Evolutionary conservation across 2,113 vertebrate genomes (phyloP).

Genomic region (Peromyscus leucopus): DNA sequence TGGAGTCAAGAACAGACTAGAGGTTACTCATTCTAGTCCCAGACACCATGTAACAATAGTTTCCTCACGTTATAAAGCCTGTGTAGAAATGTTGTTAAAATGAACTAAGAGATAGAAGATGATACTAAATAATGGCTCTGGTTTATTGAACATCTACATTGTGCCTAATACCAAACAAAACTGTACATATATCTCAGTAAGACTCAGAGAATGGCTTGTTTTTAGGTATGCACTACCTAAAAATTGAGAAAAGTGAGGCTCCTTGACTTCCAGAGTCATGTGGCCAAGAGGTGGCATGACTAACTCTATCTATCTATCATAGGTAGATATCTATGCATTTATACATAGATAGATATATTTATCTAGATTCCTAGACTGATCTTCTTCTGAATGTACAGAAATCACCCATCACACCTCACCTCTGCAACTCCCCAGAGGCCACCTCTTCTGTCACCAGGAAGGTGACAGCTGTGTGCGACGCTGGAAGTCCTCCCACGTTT

Average conservation of each 20-base stretch:
- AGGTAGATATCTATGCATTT: too few relatives aligned
- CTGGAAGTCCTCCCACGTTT: slow-evolving; percentile 61
- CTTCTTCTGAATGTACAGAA: not conserved
- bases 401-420: not conserved
- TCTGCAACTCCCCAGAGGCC: slow-evolving; percentile 33
- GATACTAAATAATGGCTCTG: not conserved
- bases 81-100: not conserved
- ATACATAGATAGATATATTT: not conserved
- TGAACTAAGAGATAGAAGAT: not conserved
- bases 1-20: not conserved
- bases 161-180: not conserved
- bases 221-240: not conserved
- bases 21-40: not conserved
- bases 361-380: not conserved
- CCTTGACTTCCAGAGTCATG: not conserved
- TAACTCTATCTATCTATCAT: not conserved
- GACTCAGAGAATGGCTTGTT: not conserved
- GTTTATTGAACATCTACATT: not conserved
- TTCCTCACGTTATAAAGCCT: not conserved
- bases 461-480: not conserved
- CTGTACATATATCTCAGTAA: not conserved
- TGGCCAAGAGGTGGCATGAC: fast-evolving
- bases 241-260: not conserved
- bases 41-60: not conserved
- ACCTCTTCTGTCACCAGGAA: slow-evolving; percentile 56